Evolutionary conservation across 2,888 invertebrate species (phyloP), one percentile per base, ranked within the genome.

Genomic region (Limnephilus auricula): DNA sequence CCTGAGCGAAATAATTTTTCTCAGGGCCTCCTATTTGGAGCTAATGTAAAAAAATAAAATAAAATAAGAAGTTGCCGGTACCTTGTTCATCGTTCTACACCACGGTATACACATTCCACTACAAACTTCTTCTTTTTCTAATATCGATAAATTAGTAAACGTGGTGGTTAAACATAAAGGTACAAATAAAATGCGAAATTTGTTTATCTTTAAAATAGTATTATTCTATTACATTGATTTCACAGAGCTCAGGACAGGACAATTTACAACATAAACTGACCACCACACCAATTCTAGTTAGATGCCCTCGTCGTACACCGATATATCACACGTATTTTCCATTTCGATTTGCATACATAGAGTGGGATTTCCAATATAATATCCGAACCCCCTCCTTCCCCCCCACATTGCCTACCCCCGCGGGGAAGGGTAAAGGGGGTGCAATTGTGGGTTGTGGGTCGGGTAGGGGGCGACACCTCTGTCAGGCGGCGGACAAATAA

Each of bases 281-380:
- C 80, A 32, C 40, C 37, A 31, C 50, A 32, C 40, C 37, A 31
- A 40, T 32, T 32, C 80, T 82, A 89, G 89, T 80, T 45, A 89
- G 15, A 79, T 50, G 89, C 40, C 89, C 50, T n/a, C 80, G 80
- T 37, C 40, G 37, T 79, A 79, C 32, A 40, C 30, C 79, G 45
- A 80, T 82, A 89, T 40, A 88, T 88, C 87, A 88, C 25, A 88
- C 31, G 78, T 80, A 37, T 50, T 89, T 90, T 93, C 92, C 91
- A 91, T 92, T 93, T 90, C 92, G 93, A 93, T 93, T 93, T 93
- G 91, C 93, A 93, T 93, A 92, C 90, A 93, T 93, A 93, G 89
- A 93, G 93, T 92, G 90, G 92, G 93, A 93, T 93, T 93, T 92
- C 91, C 93, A 93, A 93, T 93, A 93, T 93, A 93, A 93, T 93